A percentile compares a stretch with the other conserved stretches of the same genome.
phyloP scores from a whole-genome alignment of 1,140 invertebrate species.

The Eumaeus atala region DNA sequence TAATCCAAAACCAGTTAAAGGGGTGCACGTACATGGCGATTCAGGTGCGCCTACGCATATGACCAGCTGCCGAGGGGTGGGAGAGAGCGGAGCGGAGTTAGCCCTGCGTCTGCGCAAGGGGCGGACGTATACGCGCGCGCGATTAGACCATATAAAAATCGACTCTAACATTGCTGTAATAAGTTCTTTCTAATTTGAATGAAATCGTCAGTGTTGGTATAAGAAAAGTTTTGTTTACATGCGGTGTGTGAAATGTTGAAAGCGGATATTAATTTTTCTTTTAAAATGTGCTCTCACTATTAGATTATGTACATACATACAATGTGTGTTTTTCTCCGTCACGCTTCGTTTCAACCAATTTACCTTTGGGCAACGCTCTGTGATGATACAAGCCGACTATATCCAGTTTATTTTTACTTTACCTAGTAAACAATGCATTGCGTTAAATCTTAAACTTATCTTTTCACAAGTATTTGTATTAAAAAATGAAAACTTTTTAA shows the following conservation, averaged over 20 bases:
- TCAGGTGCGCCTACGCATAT: constrained; percentile 49
- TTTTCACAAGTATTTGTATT: no score
- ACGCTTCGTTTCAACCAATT: constrained; percentile 1
- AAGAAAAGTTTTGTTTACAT: background rate
- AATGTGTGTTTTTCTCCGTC: constrained; percentile 1
- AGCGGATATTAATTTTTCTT: background rate
- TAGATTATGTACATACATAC: background rate
- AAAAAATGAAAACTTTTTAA: no score
- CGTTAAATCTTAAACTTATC: no score
- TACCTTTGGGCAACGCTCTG: background rate
- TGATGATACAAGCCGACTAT: no score
- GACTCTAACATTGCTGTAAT: constrained; percentile 19
- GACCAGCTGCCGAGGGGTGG: constrained; percentile 37
- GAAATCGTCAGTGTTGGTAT: constrained; percentile 29
- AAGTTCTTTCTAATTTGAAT: constrained; percentile 9
- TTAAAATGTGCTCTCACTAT: background rate
- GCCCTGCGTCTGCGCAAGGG: constrained; percentile 52
- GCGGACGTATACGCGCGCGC: constrained; percentile 39
- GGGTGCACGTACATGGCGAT: constrained; percentile 56
- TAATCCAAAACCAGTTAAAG: constrained; percentile 24
- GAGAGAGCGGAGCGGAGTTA: constrained; percentile 46
- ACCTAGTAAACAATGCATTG: no score
- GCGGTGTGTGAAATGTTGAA: background rate
- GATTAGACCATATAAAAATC: constrained; percentile 50
- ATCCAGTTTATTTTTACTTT: no score